These are phyloP conservation scores for Blomia tropicalis DNA, from an alignment of 2,888 invertebrate species.

Conservation along the genomic window DNA sequence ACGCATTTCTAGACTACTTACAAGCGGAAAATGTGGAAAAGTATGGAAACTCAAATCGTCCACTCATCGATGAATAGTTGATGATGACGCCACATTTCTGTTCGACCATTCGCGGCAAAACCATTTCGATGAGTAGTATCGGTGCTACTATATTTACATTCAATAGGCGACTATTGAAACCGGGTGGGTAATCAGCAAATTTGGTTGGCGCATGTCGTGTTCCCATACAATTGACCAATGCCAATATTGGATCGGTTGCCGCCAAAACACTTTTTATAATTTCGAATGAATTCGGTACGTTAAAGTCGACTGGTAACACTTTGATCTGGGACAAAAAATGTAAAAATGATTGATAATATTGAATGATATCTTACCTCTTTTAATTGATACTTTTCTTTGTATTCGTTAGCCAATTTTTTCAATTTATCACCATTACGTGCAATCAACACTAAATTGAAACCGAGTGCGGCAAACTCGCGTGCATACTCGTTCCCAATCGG, in stretches of 20 bases:
- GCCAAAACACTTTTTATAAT: neutral
- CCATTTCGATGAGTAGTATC: neutral
- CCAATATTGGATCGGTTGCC: neutral
- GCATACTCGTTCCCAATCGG: neutral
- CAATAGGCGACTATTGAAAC: neutral
- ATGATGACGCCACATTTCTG: constrained; percentile 9
- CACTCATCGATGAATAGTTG: neutral
- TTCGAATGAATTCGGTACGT: neutral
- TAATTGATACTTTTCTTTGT: neutral
- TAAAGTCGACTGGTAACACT: neutral
- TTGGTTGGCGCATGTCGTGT: neutral
- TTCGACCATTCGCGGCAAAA: constrained; percentile 13
- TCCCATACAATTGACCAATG: constrained; percentile 1
- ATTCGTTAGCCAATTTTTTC: neutral
- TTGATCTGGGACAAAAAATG: neutral
- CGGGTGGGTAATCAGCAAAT: neutral
- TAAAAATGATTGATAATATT: neutral
- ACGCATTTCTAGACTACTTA: neutral
- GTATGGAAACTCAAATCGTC: neutral
- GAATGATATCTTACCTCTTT: neutral
- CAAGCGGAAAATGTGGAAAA: constrained; percentile 17
- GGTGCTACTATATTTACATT: neutral
- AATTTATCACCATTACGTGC: neutral
- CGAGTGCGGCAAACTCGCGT: constrained; percentile 20
- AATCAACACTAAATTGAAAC: constrained; percentile 22